Percentiles rank a stretch among this genome's conserved stretches.
Evolutionary conservation across 2,888 invertebrate species (phyloP).

Genomic region (Tinea pellionella): DNA sequence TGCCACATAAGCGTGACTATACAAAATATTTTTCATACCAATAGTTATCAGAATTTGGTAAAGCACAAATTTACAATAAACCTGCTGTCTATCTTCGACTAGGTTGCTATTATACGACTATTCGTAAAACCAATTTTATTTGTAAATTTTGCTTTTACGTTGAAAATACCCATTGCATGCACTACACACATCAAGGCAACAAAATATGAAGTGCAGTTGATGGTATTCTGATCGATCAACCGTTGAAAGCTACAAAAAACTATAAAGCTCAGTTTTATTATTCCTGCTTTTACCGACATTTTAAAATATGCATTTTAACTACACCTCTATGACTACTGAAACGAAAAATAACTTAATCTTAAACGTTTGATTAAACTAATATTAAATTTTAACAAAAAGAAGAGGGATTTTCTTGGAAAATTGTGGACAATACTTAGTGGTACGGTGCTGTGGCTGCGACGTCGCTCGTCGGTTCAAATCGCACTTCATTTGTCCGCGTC

Average conservation of each 20-base stretch:
- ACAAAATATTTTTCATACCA: neutral
- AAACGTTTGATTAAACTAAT: too few relatives aligned
- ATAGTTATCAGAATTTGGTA: too few relatives aligned
- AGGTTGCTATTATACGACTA: too few relatives aligned
- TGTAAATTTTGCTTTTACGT: neutral
- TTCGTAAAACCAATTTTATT: too few relatives aligned
- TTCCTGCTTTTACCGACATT: too few relatives aligned
- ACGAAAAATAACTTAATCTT: too few relatives aligned
- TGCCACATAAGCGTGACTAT: slow-evolving; percentile 4
- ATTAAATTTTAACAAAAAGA: neutral
- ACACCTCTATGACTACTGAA: too few relatives aligned
- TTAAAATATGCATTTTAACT: too few relatives aligned
- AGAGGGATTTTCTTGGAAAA: neutral
- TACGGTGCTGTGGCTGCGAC: neutral
- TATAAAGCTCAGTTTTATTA: neutral
- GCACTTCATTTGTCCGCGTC: slow-evolving; percentile 66
- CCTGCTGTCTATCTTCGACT: too few relatives aligned
- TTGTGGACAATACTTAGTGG: neutral
- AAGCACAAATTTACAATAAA: too few relatives aligned
- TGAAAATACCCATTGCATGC: too few relatives aligned
- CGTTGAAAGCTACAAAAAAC: neutral
- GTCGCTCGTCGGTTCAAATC: slow-evolving; percentile 46
- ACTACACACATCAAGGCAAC: too few relatives aligned
- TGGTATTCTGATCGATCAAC: neutral
- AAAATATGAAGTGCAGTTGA: neutral